phyloP scores from a whole-genome alignment of 2,113 vertebrate species.

The Jacana jacana region DNA sequence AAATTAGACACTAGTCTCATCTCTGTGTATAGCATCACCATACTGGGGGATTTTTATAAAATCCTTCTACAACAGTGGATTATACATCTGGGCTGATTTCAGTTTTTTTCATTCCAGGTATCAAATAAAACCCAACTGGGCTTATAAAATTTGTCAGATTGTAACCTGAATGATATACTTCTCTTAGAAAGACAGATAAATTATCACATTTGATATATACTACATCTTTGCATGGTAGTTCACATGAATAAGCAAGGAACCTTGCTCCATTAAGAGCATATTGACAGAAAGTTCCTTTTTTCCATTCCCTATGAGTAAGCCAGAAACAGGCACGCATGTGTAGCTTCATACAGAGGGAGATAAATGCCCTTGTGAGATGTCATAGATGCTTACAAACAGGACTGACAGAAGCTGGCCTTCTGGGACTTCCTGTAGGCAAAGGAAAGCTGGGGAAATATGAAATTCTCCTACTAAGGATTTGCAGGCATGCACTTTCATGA shows the following conservation, averaged over 20 bases:
- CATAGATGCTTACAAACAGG: neutral
- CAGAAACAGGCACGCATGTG: neutral
- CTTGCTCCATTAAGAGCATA: neutral
- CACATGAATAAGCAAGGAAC: neutral
- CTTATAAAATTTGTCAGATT: neutral
- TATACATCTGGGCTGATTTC: neutral
- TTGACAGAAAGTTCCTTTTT: neutral
- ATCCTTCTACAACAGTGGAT: neutral
- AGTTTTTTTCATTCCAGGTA: neutral
- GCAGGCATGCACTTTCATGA: neutral
- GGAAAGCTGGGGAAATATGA: neutral
- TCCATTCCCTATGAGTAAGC: neutral
- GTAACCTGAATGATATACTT: neutral
- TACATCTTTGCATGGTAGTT: neutral
- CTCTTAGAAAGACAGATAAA: neutral
- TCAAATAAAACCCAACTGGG: neutral
- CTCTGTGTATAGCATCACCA: neutral
- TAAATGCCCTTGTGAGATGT: rapidly evolving
- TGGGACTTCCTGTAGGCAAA: neutral
- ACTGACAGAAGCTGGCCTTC: neutral
- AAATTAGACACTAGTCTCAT: neutral
- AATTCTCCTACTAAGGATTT: neutral
- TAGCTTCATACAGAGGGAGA: neutral
- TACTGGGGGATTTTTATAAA: neutral
- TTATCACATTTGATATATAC: neutral